These are phyloP conservation scores for Pangasius sanitwongsei DNA, from an alignment of 2,797 vertebrate species.

Conservation along the genomic window DNA sequence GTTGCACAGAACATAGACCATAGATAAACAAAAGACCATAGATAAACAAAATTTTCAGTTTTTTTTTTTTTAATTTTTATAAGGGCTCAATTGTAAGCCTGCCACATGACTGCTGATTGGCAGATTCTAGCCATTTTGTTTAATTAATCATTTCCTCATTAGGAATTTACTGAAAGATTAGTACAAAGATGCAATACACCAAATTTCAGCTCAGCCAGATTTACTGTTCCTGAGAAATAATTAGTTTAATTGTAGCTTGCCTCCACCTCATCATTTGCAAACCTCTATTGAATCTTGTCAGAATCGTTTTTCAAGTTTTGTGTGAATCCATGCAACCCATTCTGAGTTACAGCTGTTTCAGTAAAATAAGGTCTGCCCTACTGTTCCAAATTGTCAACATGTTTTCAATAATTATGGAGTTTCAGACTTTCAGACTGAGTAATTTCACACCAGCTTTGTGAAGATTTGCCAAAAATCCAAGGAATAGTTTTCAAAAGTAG, in stretches of 20 bases:
- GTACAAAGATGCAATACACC: not conserved
- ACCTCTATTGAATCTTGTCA: not conserved
- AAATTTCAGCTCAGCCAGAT: not conserved
- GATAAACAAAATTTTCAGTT: not conserved
- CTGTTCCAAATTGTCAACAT: not conserved
- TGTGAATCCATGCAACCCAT: not conserved
- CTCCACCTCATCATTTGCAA: not conserved
- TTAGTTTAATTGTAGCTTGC: not conserved
- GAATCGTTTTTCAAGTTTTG: not conserved
- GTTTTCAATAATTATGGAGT: not conserved
- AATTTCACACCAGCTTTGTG: not conserved
- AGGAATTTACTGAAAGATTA: not conserved
- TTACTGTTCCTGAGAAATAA: not conserved
- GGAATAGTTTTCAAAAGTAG: not conserved
- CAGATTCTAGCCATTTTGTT: not conserved
- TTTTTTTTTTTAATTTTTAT: too few species aligned
- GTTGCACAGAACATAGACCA: not conserved
- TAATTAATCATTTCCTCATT: not conserved
- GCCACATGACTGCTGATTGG: not conserved
- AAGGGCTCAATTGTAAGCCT: not conserved
- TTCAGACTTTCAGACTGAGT: not conserved
- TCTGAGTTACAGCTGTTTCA: not conserved
- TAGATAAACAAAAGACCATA: not conserved
- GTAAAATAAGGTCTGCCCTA: not conserved
- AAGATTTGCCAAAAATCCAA: not conserved